Base-by-base conservation (phyloP, 2,888 invertebrate genomes). In the Ophraella communa region DNA sequence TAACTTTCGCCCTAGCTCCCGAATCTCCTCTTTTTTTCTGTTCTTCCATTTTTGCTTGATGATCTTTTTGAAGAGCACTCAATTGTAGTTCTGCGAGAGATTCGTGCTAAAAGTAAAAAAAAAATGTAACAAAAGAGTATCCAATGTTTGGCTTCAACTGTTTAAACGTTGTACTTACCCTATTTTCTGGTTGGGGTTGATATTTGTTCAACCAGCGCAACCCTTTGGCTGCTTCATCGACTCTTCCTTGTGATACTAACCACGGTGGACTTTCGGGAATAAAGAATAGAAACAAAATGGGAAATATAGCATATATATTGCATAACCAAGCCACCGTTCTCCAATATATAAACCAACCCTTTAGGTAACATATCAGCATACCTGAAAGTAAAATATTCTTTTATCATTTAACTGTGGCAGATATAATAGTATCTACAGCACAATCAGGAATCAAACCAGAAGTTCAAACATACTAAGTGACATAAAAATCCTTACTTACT, bases 231-330 rank as follows among this genome's bases (percentile, higher is more conserved):
- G 87, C 87, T 62, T 86, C 83, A 4, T 85, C 85, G n/a, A 81
- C 78, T 18, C 83, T 80, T 1, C 85, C 86, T 72, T 84, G 86
- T 0, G 86, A 84, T 1, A 87, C 83, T 1, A 87, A 79, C 87
- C 87, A 88, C 1, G 85, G 83, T 0, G 88, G 87, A 64, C 87
- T 87, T 77, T 88, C 88, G 0, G 86, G 86, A 3, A 86, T 83
- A 64, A 85, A 83, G 65, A 85, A 83, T 4, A 86, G 80, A 4
- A 87, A 72, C 7, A 86, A 55, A 1, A 83, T 76, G 0, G 87
- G 86, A 10, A 86, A 68, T 4, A 86, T 70, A n/a, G 85, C 84
- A 71, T 85, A 87, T 20, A 82, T 80, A 35, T 84, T 84, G 56
- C 82, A 81, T 33, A 84, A 72, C 87, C 87, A 87, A 1, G 87